Evolutionary conservation across 2,113 vertebrate species (phyloP).

Genomic region (Pungitius pungitius): DNA sequence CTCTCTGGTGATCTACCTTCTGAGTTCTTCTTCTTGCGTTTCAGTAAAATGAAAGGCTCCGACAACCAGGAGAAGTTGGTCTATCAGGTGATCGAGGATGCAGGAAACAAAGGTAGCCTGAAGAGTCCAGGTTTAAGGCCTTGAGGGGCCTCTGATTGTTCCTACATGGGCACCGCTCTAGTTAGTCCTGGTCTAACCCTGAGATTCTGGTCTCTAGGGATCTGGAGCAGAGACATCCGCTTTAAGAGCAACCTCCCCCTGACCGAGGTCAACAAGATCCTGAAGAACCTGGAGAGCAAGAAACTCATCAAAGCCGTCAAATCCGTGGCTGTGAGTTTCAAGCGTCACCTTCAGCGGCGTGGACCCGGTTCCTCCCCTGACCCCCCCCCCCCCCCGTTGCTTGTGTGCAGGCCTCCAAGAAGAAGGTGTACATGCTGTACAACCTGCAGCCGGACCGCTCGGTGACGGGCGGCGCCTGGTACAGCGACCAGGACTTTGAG

Average conservation of each 20-base stretch:
- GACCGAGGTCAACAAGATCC: constrained; percentile 98
- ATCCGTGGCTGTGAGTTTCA: constrained; percentile 93
- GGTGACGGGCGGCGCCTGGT: constrained; percentile 97
- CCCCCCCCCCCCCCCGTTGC: no score
- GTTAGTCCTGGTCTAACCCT: no score
- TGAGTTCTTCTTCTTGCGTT: constrained; percentile 9
- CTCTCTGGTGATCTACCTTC: background rate
- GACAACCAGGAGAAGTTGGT: constrained; percentile 99
- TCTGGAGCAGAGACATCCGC: constrained; percentile 98
- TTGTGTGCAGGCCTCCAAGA: constrained; percentile 83
- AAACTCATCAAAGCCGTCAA: constrained; percentile 99
- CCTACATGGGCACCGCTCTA: no score
- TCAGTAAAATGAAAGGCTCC: constrained; percentile 98
- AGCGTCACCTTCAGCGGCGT: no score
- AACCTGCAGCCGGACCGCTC: constrained; percentile 96
- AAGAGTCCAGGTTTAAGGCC: no score
- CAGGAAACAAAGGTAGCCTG: constrained; percentile 92
- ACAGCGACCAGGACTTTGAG: constrained; percentile 99
- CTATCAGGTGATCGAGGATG: constrained; percentile 98
- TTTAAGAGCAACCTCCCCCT: constrained; percentile 98
- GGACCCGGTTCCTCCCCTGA: background rate
- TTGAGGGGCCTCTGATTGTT: no score
- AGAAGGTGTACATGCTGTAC: constrained; percentile 98
- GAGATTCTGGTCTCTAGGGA: constrained; percentile 79
- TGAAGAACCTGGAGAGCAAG: constrained; percentile 99